Conservation (phyloP, 2,113 vertebrate species). For the Bombycilla garrulus region DNA sequence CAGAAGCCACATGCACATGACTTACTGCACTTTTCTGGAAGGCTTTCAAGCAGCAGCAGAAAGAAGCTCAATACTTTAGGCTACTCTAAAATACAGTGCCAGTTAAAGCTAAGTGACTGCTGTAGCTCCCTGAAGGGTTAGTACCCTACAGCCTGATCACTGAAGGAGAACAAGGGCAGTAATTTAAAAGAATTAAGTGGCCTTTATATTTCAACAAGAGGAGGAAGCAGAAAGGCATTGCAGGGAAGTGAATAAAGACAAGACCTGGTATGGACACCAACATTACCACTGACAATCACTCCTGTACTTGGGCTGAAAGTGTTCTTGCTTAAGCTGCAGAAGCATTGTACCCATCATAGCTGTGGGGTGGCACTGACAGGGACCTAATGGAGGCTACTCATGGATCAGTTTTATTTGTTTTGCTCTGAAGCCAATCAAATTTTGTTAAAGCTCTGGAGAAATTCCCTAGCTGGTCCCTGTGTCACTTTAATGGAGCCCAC, state of each 20-base stretch:
- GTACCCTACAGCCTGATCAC: background rate
- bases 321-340: background rate
- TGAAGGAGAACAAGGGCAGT: background rate
- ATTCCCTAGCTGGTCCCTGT: background rate
- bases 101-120: background rate
- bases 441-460: background rate
- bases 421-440: background rate
- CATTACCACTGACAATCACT: background rate
- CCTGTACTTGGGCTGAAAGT: background rate
- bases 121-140: background rate
- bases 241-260: background rate
- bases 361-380: background rate
- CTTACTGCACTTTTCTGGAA: background rate
- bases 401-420: background rate
- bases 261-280: background rate
- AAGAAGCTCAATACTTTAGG: background rate
- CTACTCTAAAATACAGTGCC: background rate
- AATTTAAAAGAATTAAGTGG: background rate
- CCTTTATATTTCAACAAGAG: background rate
- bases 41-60: background rate
- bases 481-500: background rate
- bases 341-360: background rate
- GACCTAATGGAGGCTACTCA: background rate
- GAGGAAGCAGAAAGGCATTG: background rate
- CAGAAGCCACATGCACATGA: background rate